Percentiles rank a stretch among this genome's conserved stretches.
phyloP scores from a whole-genome alignment of 2,888 invertebrate genomes.

The Diadegma fenestrale region DNA sequence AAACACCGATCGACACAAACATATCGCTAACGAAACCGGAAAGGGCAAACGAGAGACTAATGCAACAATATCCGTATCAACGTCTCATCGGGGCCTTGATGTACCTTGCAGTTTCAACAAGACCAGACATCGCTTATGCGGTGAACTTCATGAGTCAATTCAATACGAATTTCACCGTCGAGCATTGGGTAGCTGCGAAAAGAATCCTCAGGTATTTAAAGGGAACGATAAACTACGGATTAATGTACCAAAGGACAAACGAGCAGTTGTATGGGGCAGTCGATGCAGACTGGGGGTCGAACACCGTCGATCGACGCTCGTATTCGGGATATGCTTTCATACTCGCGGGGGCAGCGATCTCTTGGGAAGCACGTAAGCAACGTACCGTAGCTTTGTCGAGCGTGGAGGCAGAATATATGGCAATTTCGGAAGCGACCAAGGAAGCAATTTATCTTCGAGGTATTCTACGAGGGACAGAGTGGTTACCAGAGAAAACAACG shows the following conservation, averaged over 20 bases:
- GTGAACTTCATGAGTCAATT: conserved; percentile 67
- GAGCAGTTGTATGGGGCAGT: conserved; percentile 69
- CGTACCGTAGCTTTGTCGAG: conserved; percentile 60
- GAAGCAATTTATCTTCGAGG: conserved; percentile 38
- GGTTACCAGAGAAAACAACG: background rate
- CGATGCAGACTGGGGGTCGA: conserved; percentile 75
- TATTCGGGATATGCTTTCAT: conserved; percentile 64
- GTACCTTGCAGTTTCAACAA: conserved; percentile 64
- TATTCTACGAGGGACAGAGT: background rate
- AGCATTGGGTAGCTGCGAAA: conserved; percentile 76
- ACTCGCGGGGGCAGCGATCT: conserved; percentile 38
- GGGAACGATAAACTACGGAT: conserved; percentile 68
- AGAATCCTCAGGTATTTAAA: conserved; percentile 76
- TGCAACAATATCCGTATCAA: conserved; percentile 56
- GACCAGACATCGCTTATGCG: conserved; percentile 66
- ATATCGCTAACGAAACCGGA: conserved; percentile 48
- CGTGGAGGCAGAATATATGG: conserved; percentile 58
- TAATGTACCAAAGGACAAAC: conserved; percentile 60
- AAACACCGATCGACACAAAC: conserved; percentile 70
- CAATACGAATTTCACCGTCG: conserved; percentile 17
- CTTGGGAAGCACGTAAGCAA: conserved; percentile 57
- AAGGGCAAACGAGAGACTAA: conserved; percentile 13
- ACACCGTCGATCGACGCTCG: conserved; percentile 56
- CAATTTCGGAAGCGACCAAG: conserved; percentile 40
- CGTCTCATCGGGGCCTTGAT: conserved; percentile 69